A percentile compares a stretch with the other conserved stretches of the same genome.
These are phyloP conservation scores for Cristatella mucedo DNA, from an alignment of 2,888 invertebrate species.

Conservation along the genomic window DNA sequence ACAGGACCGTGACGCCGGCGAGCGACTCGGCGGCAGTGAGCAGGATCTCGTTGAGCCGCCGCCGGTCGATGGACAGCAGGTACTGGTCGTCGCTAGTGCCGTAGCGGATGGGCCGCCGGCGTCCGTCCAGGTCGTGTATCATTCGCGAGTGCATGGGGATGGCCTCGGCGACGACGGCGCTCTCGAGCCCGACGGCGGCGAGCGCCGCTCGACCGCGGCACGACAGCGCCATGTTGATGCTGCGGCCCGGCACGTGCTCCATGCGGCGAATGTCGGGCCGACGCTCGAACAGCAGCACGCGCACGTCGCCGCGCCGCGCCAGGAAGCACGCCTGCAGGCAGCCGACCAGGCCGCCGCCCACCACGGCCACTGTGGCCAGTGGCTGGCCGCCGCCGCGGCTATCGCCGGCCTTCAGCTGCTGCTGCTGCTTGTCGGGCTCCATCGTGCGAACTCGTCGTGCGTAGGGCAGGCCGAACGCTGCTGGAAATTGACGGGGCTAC, in stretches of 20 bases:
- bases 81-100: slow-evolving; percentile 58
- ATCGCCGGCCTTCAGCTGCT: too few species aligned
- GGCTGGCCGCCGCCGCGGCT: too few species aligned
- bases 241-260: slow-evolving; percentile 59
- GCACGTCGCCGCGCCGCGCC: slow-evolving; percentile 63
- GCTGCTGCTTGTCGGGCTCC: too few species aligned
- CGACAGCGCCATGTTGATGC: slow-evolving; percentile 85
- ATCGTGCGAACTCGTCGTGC: too few species aligned
- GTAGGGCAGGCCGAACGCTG: too few species aligned
- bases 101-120: slow-evolving; percentile 59
- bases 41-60: slow-evolving; percentile 66
- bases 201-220: slow-evolving; percentile 68
- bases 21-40: slow-evolving; percentile 62
- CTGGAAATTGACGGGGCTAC: too few species aligned
- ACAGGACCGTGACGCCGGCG: slow-evolving; percentile 57
- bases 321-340: slow-evolving; percentile 69
- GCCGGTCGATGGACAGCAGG: slow-evolving; percentile 78
- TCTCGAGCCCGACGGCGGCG: slow-evolving; percentile 61
- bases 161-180: slow-evolving; percentile 51
- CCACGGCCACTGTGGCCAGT: too few species aligned
- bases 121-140: slow-evolving; percentile 63
- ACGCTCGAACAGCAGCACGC: too few species aligned
- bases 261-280: slow-evolving; percentile 57
- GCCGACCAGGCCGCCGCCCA: too few species aligned
- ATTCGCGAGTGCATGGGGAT: slow-evolving; percentile 79